Percentiles rank a stretch among this genome's conserved stretches.
These are phyloP conservation scores for Drosophila antonietae DNA, from an alignment of 2,888 invertebrate species.

Conservation along the genomic window DNA sequence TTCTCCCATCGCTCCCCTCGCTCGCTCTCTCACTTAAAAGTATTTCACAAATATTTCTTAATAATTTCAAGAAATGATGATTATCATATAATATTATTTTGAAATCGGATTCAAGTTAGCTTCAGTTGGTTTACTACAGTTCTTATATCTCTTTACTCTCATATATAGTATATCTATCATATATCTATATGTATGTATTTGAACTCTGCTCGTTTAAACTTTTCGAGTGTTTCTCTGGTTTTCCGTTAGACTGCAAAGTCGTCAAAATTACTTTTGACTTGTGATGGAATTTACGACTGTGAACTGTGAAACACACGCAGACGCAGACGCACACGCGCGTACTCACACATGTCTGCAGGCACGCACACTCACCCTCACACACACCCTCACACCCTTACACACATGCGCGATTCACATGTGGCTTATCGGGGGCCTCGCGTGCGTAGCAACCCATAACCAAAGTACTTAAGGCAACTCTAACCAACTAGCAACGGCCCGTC, in stretches of 20 bases:
- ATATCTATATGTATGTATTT: too few species aligned
- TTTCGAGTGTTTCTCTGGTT: conserved; percentile 1
- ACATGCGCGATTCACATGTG: conserved; percentile 5
- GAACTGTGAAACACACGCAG: conserved; percentile 36
- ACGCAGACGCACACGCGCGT: conserved; percentile 7
- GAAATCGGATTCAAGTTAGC: neutral
- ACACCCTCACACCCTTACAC: neutral
- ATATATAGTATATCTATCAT: too few species aligned
- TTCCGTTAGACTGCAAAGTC: neutral
- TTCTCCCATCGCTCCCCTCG: neutral
- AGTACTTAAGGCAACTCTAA: conserved; percentile 30
- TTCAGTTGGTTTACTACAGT: neutral
- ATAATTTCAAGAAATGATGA: neutral
- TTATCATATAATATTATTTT: neutral
- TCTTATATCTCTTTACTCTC: neutral
- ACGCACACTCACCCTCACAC: conserved; percentile 1
- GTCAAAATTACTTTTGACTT: conserved; percentile 7
- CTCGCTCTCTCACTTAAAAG: neutral
- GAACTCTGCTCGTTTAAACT: neutral
- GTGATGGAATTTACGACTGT: conserved; percentile 31
- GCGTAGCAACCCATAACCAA: conserved; percentile 44
- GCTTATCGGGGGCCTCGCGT: conserved; percentile 39
- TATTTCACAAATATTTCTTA: neutral
- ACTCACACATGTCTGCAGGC: neutral
- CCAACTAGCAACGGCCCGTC: conserved; percentile 15